Base-by-base conservation (phyloP, 2,888 invertebrate species). In the Anthrax anthrax region DNA sequence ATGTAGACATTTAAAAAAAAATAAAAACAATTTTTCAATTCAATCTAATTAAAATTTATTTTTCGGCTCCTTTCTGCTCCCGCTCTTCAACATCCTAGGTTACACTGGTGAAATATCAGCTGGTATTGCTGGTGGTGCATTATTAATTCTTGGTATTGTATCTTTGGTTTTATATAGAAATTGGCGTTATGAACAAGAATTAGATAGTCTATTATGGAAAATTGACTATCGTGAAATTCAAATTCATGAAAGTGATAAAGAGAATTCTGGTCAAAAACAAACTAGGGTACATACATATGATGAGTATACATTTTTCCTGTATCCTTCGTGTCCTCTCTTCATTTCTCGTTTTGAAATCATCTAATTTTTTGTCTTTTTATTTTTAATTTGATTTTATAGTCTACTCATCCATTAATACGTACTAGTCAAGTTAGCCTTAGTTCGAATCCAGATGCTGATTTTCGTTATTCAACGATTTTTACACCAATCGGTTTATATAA, bases 151-250 rank as follows among this genome's bases (percentile, higher is more conserved):
- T 36, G 71, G 78, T 1, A 71, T 88, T 4, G 79, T 86, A n/a
- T 77, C 80, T 0, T 70, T 88, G 47, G 78, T 89, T 0, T 71
- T 87, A 13, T 88, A 84, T 70, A 79, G 92, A 49, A 92, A 92
- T 65, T 92, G 91, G 91, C 79, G 81, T 37, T 91, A 94, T 65
- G 92, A 94, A 62, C 91, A 92, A 60, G 92, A 92, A 60, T 72
- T 94, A 53, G 92, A 92, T 63, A 90, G 89, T 46, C 70, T 94
- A 37, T 73, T 94, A 37, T 94, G 94, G 94, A 91, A 92, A 70
- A 84, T 94, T 48, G 92, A 94, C 70, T 91, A 82, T 69, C 80
- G 83, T 51, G 92, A 94, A 58, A 82, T 94, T 42, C 81, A 88
- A 60, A 74, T 86, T 55, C 78, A 76, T 55, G 80, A 79, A 47